A percentile compares a stretch with the other conserved stretches of the same genome.
Conservation (phyloP, 2,797 vertebrate species). For the Pseudochaenichthys georgianus region DNA sequence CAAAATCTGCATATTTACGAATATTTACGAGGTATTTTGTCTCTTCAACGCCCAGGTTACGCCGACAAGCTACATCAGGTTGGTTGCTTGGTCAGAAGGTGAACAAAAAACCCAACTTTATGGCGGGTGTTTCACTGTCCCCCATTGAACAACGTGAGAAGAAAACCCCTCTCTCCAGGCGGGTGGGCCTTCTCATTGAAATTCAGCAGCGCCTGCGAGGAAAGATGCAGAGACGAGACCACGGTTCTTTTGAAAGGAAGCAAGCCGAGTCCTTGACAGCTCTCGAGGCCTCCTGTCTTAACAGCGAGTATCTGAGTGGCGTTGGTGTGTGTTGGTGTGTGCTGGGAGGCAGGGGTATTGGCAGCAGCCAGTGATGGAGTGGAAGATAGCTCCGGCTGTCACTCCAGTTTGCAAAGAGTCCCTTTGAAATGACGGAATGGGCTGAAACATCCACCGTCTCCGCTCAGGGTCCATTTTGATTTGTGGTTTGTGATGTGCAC, state of each 20-base stretch:
- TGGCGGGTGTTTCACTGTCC: not conserved
- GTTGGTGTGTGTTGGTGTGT: not conserved
- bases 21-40: not conserved
- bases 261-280: slow-evolving; percentile 33
- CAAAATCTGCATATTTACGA: not conserved
- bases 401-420: slow-evolving; percentile 52
- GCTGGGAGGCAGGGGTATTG: slow-evolving; percentile 40
- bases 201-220: slow-evolving; percentile 24
- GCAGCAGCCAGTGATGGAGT: slow-evolving; percentile 55
- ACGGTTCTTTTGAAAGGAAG: slow-evolving; percentile 46
- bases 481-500: slow-evolving; percentile 45
- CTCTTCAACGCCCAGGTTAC: not conserved
- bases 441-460: slow-evolving; percentile 14
- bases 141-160: not conserved
- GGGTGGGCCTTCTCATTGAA: slow-evolving; percentile 16
- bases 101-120: not conserved
- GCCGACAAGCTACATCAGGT: not conserved
- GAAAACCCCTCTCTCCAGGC: not conserved
- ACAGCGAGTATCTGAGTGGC: slow-evolving; percentile 22
- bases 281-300: slow-evolving; percentile 48
- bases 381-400: slow-evolving; percentile 59
- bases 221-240: slow-evolving; percentile 45
- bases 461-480: slow-evolving; percentile 54
- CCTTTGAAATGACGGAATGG: slow-evolving; percentile 54
- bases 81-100: not conserved